Conservation (phyloP, 2,888 invertebrate genomes). For the Eupithecia pulchellata region DNA sequence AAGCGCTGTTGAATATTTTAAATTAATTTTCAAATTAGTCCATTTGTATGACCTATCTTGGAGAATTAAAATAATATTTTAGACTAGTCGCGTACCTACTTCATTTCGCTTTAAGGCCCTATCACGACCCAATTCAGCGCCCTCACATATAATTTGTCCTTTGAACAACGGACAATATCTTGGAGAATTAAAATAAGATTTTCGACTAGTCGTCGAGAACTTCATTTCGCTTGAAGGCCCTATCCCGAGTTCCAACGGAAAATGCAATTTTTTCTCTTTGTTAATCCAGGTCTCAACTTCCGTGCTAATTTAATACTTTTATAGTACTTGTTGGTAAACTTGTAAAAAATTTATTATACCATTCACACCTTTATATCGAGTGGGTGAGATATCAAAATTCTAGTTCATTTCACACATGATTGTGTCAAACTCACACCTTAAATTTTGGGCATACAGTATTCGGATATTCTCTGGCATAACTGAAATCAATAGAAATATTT, state of each 20-base stretch:
- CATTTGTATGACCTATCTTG: background rate
- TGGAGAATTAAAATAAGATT: too few species aligned
- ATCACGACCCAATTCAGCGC: too few species aligned
- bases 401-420: conserved; percentile 52
- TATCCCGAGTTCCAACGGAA: too few species aligned
- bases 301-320: background rate
- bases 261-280: too few species aligned
- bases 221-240: too few species aligned
- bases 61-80: background rate
- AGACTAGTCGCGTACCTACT: too few species aligned
- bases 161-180: too few species aligned
- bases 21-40: background rate
- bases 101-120: too few species aligned
- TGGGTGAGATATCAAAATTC: conserved; percentile 53
- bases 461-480: conserved; percentile 1
- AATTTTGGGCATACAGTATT: conserved; percentile 26
- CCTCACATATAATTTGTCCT: too few species aligned
- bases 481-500: background rate
- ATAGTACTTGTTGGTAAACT: conserved; percentile 30
- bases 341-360: conserved; percentile 18
- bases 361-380: conserved; percentile 45
- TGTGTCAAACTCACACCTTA: conserved; percentile 57
- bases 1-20: background rate
- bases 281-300: background rate
- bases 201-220: too few species aligned